These are phyloP conservation scores for Chironomus riparius DNA, from an alignment of 2,888 invertebrate species.

Conservation along the genomic window DNA sequence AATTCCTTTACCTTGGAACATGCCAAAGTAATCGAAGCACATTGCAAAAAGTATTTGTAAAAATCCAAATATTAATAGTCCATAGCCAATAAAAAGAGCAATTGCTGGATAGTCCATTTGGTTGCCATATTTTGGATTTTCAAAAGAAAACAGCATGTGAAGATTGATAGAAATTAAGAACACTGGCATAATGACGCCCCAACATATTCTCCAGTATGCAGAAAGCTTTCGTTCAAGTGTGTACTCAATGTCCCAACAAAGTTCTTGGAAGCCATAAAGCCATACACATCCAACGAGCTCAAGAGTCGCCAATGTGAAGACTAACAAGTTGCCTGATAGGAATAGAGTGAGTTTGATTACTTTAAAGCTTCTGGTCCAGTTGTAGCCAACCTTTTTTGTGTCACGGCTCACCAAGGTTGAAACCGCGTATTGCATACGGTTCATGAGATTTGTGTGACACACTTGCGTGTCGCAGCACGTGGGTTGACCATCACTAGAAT, in stretches of 20 bases:
- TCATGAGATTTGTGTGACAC: no score
- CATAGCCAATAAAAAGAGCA: slow-evolving; percentile 46
- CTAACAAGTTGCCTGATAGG: slow-evolving; percentile 44
- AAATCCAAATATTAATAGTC: slow-evolving; percentile 44
- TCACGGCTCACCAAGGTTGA: no score
- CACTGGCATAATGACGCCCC: slow-evolving; percentile 62
- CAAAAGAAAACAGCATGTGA: slow-evolving; percentile 31
- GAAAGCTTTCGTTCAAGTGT: slow-evolving; percentile 59
- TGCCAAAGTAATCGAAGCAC: slow-evolving; percentile 31
- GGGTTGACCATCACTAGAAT: no score
- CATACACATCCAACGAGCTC: slow-evolving; percentile 49
- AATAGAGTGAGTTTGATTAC: not conserved
- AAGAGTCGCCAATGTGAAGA: slow-evolving; percentile 49
- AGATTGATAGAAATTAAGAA: slow-evolving; percentile 51
- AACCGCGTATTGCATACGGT: no score
- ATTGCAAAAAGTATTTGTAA: slow-evolving; percentile 46
- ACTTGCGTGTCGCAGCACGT: no score
- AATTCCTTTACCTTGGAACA: slow-evolving; percentile 32
- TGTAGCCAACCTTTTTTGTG: no score
- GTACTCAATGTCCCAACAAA: slow-evolving; percentile 63
- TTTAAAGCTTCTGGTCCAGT: no score
- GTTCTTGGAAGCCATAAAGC: slow-evolving; percentile 54
- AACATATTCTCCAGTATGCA: slow-evolving; percentile 67
- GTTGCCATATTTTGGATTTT: slow-evolving; percentile 47
- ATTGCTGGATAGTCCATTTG: slow-evolving; percentile 44